Evolutionary conservation across 2,113 vertebrate genomes (phyloP).

Genomic region (Tyrannus savana): DNA sequence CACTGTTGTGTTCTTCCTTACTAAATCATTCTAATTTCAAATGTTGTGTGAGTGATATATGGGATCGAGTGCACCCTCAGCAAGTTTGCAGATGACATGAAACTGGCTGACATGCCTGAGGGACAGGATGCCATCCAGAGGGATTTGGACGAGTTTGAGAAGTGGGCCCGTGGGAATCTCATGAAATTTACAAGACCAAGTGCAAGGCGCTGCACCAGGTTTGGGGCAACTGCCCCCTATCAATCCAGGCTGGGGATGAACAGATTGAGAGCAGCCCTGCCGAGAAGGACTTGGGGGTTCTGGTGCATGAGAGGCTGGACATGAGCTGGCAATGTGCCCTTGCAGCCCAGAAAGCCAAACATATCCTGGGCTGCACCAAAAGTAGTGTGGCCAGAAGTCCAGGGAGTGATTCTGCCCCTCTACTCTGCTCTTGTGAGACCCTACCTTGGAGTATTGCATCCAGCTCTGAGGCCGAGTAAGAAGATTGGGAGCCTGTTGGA

Average conservation of each 20-base stretch:
- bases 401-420: background rate
- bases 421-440: background rate
- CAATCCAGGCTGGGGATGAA: background rate
- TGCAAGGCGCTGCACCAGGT: background rate
- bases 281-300: rapidly evolving
- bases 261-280: background rate
- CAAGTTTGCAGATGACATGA: background rate
- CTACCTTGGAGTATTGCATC: rapidly evolving
- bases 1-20: background rate
- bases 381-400: rapidly evolving
- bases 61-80: background rate
- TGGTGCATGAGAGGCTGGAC: background rate
- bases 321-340: rapidly evolving
- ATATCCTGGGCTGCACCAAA: background rate
- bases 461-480: background rate
- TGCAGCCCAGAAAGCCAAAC: rapidly evolving
- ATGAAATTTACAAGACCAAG: background rate
- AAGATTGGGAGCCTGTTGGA: background rate
- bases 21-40: background rate
- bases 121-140: background rate
- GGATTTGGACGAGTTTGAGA: background rate
- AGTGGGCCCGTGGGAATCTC: background rate
- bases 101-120: background rate
- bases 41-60: background rate
- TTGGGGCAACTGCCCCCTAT: rapidly evolving